These are phyloP conservation scores for Tapirus terrestris DNA, from an alignment of 2,113 vertebrate species.

Conservation along the genomic window DNA sequence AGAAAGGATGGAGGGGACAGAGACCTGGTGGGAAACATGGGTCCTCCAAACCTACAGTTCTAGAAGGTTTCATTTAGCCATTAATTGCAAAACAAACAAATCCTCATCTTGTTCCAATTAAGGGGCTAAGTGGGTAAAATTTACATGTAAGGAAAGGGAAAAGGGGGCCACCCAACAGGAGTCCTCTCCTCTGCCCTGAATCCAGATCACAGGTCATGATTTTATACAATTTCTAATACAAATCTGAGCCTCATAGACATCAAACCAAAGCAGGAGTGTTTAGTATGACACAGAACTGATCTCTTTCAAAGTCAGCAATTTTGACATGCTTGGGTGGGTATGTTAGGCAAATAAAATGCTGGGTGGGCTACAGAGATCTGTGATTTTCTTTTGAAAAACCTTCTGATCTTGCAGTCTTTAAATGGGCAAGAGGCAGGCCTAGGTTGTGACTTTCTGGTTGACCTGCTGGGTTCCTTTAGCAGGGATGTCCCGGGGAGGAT, in stretches of 20 bases:
- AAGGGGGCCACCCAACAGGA: slow-evolving; percentile 30
- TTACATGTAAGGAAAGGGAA: not conserved
- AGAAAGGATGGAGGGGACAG: not conserved
- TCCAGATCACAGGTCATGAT: not conserved
- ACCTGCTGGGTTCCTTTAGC: not conserved
- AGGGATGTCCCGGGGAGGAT: not conserved
- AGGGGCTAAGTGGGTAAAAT: slow-evolving; percentile 41
- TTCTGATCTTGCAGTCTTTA: not conserved
- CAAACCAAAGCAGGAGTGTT: not conserved
- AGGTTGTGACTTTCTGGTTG: not conserved
- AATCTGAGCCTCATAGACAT: not conserved
- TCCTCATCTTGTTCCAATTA: slow-evolving; percentile 52
- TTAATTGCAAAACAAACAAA: slow-evolving; percentile 60
- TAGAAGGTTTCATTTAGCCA: not conserved
- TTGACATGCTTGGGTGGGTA: not conserved
- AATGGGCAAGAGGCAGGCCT: not conserved
- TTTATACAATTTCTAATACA: not conserved
- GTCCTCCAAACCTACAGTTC: not conserved
- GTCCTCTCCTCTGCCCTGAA: not conserved
- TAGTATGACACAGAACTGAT: not conserved
- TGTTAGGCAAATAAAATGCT: not conserved
- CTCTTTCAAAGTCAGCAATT: not conserved
- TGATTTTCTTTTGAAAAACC: not conserved
- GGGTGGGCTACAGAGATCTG: not conserved
- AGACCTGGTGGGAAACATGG: not conserved